phyloP scores from a whole-genome alignment of 2,113 vertebrate species.

The Nothobranchius furzeri region DNA sequence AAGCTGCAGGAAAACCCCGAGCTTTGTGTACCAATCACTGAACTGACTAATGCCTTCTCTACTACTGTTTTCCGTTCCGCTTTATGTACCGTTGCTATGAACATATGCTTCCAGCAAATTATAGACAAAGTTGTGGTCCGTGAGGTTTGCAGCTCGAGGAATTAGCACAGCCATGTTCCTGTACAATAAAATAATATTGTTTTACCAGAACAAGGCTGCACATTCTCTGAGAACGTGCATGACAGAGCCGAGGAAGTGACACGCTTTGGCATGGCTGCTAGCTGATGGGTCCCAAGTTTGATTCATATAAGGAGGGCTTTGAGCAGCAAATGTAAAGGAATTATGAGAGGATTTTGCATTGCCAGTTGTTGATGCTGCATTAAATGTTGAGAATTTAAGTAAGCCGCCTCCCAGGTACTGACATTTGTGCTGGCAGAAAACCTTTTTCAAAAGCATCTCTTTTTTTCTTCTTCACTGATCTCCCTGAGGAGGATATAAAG shows the following conservation, averaged over 20 bases:
- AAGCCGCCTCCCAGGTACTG: constrained; percentile 68
- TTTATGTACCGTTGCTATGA: constrained; percentile 82
- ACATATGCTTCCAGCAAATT: constrained; percentile 79
- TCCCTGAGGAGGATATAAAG: constrained; percentile 67
- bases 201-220: constrained; percentile 75
- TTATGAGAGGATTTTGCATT: constrained; percentile 58
- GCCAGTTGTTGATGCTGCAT: constrained; percentile 44
- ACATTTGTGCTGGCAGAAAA: constrained; percentile 60
- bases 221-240: constrained; percentile 58
- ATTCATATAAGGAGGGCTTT: constrained; percentile 63
- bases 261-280: constrained; percentile 41
- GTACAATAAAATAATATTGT: constrained; percentile 80
- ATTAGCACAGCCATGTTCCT: constrained; percentile 77
- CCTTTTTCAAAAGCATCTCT: constrained; percentile 59
- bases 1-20: constrained; percentile 71
- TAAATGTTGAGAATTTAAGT: constrained; percentile 57
- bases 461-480: constrained; percentile 51
- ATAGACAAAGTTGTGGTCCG: constrained; percentile 79
- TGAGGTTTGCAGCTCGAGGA: constrained; percentile 79
- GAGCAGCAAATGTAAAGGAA: constrained; percentile 65
- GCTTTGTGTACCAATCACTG: constrained; percentile 74
- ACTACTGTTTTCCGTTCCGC: constrained; percentile 81
- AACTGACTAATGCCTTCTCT: constrained; percentile 75
- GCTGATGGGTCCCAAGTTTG: constrained; percentile 49
- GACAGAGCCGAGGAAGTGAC: constrained; percentile 54